phyloP scores from a whole-genome alignment of 2,888 invertebrate genomes.

The Corythucha ciliata region DNA sequence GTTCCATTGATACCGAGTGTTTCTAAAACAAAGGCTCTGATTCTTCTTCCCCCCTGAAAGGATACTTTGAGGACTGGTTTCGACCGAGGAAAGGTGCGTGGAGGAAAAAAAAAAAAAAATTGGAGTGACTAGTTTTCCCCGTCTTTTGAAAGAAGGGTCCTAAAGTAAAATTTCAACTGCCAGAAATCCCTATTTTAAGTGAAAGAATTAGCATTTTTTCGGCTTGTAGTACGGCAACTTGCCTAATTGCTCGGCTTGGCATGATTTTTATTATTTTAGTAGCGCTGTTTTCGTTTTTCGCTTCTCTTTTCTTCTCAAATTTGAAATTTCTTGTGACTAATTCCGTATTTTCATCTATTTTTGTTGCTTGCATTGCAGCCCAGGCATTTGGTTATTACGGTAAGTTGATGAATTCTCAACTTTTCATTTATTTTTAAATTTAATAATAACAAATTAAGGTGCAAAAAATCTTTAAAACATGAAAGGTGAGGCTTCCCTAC shows the following conservation, averaged over 20 bases:
- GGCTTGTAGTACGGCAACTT: constrained; percentile 1
- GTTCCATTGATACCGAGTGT: constrained; percentile 29
- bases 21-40: constrained; percentile 51
- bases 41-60: constrained; percentile 70
- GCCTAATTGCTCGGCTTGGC: constrained; percentile 1
- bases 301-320: background rate
- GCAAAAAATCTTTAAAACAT: no score
- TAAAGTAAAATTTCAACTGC: background rate
- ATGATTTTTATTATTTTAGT: constrained; percentile 13
- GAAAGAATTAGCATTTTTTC: background rate
- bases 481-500: no score
- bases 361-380: constrained; percentile 48
- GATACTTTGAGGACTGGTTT: constrained; percentile 98
- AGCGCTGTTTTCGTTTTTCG: constrained; percentile 20
- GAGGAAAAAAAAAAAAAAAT: no score
- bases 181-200: no score
- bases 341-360: constrained; percentile 5
- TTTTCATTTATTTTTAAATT: no score
- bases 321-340: no score
- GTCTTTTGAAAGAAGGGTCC: background rate
- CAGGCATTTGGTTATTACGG: constrained; percentile 98
- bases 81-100: constrained; percentile 89
- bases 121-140: no score
- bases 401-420: constrained; percentile 56
- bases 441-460: no score